Evolutionary conservation across 2,797 vertebrate species (phyloP), one percentile per base, ranked within the genome.

Genomic region (Danio jaintianensis): DNA sequence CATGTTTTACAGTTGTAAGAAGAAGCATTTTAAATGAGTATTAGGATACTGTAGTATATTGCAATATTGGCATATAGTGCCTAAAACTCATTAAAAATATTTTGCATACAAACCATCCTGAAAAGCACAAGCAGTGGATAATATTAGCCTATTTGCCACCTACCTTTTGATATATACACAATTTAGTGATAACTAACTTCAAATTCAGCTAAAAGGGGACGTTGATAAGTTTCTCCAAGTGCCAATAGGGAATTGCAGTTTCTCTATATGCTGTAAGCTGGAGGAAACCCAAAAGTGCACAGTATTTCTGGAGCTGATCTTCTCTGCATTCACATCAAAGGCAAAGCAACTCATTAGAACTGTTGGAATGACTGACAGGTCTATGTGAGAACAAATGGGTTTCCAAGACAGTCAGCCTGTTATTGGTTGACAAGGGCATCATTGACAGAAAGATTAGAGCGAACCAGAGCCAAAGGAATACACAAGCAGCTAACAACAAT

Each of bases 321-420:
- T 74, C 22, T 48, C 29, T 0, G 52, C 11, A 62, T 79, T 62
- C 12, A 52, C 36, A 78, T 78, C 64, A 78, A 69, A 78, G n/a
- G 58, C 55, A 79, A 70, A 79, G 70, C 45, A 70, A 42, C 76
- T 79, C 56, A 61, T 79, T 70, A 79, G 36, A 70, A 43, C 45
- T 40, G 20, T 78, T 18, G 12, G 45, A 73, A 78, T 58, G 75
- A 82, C 20, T 68, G 75, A 61, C 81, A 78, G 69, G 61, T 68
- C 76, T 67, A 52, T 43, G 22, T 7, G 20, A 61, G 47, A 53
- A 55, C 45, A 74, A 68, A 53, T 20, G 66, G 5, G 15, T 79
- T 52, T 59, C 75, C 75, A 82, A 69, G 76, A 75, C 81, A 78
- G 73, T 75, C 69, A 74, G 45, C 59, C 81, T 62, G 38, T 73